Percentiles rank a stretch among this genome's conserved stretches.
Conservation (phyloP, 1,140 invertebrate genomes). For the Mylabris phalerata region DNA sequence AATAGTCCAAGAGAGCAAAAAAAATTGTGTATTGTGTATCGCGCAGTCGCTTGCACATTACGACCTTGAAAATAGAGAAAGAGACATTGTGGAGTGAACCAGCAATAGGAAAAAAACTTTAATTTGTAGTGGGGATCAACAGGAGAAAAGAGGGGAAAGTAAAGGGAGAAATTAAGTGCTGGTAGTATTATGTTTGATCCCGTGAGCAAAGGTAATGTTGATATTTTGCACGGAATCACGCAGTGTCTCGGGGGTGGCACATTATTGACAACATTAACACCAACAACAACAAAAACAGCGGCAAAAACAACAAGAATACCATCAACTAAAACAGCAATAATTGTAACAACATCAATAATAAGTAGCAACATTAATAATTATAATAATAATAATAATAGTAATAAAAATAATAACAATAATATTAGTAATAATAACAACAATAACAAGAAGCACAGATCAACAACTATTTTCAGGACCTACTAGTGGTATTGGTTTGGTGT, state of each 20-base stretch:
- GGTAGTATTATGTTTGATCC: constrained; percentile 38
- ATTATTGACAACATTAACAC: not conserved
- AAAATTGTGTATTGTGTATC: constrained; percentile 16
- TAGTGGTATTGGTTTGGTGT: no score
- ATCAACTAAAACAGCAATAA: no score
- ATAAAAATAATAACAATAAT: no score
- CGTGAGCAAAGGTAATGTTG: constrained; percentile 27
- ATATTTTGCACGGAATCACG: constrained; percentile 20
- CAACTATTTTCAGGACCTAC: no score
- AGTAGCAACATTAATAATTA: no score
- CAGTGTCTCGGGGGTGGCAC: constrained; percentile 17
- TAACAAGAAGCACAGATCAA: no score
- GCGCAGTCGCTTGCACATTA: constrained; percentile 24
- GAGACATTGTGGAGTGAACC: constrained; percentile 33
- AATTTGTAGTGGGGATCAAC: constrained; percentile 24
- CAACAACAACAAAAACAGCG: no score
- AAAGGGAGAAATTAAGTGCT: constrained; percentile 43
- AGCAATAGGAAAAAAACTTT: constrained; percentile 38
- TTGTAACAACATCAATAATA: not conserved
- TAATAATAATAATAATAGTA: no score
- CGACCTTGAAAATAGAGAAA: constrained; percentile 43
- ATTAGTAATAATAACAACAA: no score
- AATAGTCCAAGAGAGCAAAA: constrained; percentile 21
- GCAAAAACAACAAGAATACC: no score
- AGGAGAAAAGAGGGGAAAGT: constrained; percentile 43